A percentile compares a stretch with the other conserved stretches of the same genome.
phyloP scores from a whole-genome alignment of 2,888 invertebrate species.

The Epirrita christyi region DNA sequence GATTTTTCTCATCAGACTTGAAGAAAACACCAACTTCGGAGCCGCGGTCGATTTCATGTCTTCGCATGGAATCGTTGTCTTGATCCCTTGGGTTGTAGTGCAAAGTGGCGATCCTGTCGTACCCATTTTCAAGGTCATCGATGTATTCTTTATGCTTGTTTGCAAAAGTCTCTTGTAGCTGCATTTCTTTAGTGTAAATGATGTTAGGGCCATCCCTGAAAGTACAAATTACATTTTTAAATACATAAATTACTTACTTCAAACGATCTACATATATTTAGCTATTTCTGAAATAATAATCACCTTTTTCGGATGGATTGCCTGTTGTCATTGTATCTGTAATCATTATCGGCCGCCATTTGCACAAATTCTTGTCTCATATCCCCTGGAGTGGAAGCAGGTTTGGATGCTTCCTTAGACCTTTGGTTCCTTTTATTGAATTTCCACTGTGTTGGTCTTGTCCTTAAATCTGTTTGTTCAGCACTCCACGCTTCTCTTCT shows the following conservation, averaged over 20 bases:
- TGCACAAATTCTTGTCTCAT: constrained; percentile 78
- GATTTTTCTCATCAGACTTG: constrained; percentile 70
- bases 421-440: constrained; percentile 87
- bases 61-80: constrained; percentile 89
- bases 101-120: constrained; percentile 79
- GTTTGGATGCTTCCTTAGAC: constrained; percentile 79
- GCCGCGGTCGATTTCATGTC: constrained; percentile 91
- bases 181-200: constrained; percentile 84
- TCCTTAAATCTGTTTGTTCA: constrained; percentile 87
- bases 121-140: constrained; percentile 85
- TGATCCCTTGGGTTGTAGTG: constrained; percentile 80
- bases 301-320: constrained; percentile 76
- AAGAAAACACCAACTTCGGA: constrained; percentile 86
- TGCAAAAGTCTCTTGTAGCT: constrained; percentile 74
- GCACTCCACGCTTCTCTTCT: constrained; percentile 95
- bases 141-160: constrained; percentile 84
- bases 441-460: constrained; percentile 89
- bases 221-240: constrained; percentile 11
- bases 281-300: not conserved
- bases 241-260: not conserved
- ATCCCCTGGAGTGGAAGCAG: constrained; percentile 76
- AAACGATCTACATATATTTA: not conserved
- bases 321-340: constrained; percentile 73
- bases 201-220: constrained; percentile 83
- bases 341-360: constrained; percentile 76